Evolutionary conservation across 2,888 invertebrate species (phyloP).

Genomic region (Dicranocentrus wangi): DNA sequence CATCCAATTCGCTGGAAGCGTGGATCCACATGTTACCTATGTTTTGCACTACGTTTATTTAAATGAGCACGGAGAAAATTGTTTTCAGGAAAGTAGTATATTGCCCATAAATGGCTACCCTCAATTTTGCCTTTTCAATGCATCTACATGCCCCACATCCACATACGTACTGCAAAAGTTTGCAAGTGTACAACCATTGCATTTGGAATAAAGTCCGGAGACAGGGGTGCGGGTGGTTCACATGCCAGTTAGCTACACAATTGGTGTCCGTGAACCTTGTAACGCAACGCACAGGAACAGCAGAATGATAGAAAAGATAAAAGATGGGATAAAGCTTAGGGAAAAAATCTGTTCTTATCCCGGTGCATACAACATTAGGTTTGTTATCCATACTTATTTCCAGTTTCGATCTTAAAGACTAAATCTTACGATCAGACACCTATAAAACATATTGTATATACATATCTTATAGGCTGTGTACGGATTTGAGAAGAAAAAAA

Average conservation of each 20-base stretch:
- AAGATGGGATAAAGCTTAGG: conserved; percentile 1
- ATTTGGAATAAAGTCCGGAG: too few species aligned
- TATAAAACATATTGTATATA: background rate
- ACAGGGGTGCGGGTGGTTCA: background rate
- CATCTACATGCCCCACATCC: too few species aligned
- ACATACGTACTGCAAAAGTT: too few species aligned
- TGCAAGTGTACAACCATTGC: too few species aligned
- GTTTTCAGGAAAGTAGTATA: too few species aligned
- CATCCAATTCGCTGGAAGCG: too few species aligned
- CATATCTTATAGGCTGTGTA: background rate
- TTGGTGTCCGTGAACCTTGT: background rate
- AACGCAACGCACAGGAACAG: background rate
- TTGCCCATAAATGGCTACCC: too few species aligned
- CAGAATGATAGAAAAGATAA: background rate
- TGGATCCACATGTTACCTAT: too few species aligned
- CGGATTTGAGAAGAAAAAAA: conserved; percentile 51
- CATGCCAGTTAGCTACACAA: conserved; percentile 2
- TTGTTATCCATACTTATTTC: conserved; percentile 44
- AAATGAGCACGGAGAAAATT: too few species aligned
- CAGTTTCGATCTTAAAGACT: conserved; percentile 11
- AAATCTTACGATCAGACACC: too few species aligned
- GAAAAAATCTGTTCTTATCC: conserved; percentile 44
- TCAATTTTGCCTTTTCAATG: too few species aligned
- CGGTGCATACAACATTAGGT: conserved; percentile 31
- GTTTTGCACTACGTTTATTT: too few species aligned